Evolutionary conservation across 2,113 vertebrate genomes (phyloP), one percentile per base, ranked within the genome.

Genomic region (Nematolebias whitei): DNA sequence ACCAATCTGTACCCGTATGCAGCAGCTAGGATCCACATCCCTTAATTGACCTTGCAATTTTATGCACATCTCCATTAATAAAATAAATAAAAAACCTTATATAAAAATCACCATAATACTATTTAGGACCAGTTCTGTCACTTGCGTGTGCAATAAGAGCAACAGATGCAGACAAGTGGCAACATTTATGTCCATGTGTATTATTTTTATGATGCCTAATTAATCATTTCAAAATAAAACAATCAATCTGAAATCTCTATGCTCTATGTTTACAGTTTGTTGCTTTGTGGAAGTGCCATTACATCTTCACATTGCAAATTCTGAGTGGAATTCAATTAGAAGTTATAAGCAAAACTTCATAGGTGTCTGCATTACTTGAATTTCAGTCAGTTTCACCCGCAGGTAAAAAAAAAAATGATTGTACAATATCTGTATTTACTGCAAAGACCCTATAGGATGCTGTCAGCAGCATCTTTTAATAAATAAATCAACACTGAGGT

Each of bases 1-100:
- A 90, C 85, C 67, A 83, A 78, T 90, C 64, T 82, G 74, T 84
- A 91, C 91, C 90, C 89, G 90, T 85, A 94, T 89, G 78, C 74
- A 84, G 83, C 77, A 89, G 92, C 74, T 87, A 68, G 23, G 58
- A 62, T 65, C 57, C 26, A 70, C 60, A n/a, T 40, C 23, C 86
- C 88, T 5, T 24, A n/a, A 50, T 62, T 88, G 85, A 77, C 88
- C 86, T 89, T 73, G 68, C 72, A 74, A 81, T 1, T 70, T 52
- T 75, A 80, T 75, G 74, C 82, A 65, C 44, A 50, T 51, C n/a
- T 40, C 2, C 6, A 63, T 35, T 35, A 35, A 8, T 35, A 61
- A 32, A 23, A 51, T 12, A 29, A 22, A 22, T 20, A 52, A 38
- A 39, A 19, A 18, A 29, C 54, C 47, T 38, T 19, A 35, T 41